These are phyloP conservation scores for Candoia aspera DNA, from an alignment of 2,113 vertebrate genomes.

Conservation along the genomic window DNA sequence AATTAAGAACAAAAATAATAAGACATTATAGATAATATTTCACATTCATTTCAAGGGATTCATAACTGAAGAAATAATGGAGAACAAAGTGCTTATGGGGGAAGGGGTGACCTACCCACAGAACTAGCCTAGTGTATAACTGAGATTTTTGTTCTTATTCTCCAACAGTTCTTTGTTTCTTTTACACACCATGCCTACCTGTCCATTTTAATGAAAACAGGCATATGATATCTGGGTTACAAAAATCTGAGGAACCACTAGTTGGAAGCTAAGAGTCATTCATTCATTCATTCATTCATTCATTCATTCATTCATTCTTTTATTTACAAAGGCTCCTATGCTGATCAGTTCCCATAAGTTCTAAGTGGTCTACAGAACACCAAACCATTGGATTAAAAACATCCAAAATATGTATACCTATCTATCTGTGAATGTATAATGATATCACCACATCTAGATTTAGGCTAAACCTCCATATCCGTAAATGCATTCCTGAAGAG, in stretches of 20 bases:
- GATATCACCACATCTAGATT: too few species aligned
- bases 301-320: too few species aligned
- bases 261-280: too few species aligned
- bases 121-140: not conserved
- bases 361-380: not conserved
- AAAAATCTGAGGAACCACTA: not conserved
- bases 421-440: too few species aligned
- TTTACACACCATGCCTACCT: not conserved
- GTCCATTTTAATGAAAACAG: not conserved
- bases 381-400: too few species aligned
- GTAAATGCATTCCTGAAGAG: too few species aligned
- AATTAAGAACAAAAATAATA: not conserved
- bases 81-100: not conserved
- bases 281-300: not conserved
- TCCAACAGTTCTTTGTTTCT: not conserved
- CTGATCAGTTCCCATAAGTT: not conserved
- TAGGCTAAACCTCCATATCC: too few species aligned
- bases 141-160: not conserved
- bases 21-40: not conserved
- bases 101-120: not conserved
- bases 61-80: not conserved
- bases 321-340: not conserved
- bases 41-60: not conserved
- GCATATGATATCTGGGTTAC: not conserved
- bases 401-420: too few species aligned